A percentile compares a stretch with the other conserved stretches of the same genome.
These are phyloP conservation scores for Noctua pronuba DNA, from an alignment of 2,888 invertebrate genomes.

Conservation along the genomic window DNA sequence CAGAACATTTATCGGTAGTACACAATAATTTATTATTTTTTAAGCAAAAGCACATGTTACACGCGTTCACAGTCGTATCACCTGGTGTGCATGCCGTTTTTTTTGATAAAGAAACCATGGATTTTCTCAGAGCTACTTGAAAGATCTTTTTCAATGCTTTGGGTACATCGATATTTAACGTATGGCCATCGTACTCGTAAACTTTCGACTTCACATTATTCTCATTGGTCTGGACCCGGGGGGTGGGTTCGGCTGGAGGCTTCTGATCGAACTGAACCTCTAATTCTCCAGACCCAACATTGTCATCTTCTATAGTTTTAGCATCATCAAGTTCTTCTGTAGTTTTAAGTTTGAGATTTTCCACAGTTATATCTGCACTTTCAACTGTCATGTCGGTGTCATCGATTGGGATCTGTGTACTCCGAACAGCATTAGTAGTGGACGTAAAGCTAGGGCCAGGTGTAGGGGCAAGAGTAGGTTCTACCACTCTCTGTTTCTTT, in stretches of 20 bases:
- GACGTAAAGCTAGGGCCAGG: not conserved
- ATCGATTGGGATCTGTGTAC: slow-evolving; percentile 58
- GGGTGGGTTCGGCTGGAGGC: not conserved
- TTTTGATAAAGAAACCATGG: slow-evolving; percentile 73
- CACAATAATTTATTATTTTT: slow-evolving; percentile 80
- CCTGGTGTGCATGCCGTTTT: slow-evolving; percentile 74
- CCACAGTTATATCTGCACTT: slow-evolving; percentile 11
- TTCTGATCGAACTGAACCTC: slow-evolving; percentile 13
- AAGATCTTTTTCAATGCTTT: slow-evolving; percentile 72
- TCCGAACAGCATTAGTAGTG: not conserved
- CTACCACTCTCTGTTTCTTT: not conserved
- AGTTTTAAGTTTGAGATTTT: not conserved
- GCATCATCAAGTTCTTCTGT: slow-evolving; percentile 2
- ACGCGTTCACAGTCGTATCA: slow-evolving; percentile 62
- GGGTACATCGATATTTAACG: slow-evolving; percentile 69
- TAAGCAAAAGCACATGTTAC: slow-evolving; percentile 82
- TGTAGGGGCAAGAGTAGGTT: not conserved
- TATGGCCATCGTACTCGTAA: slow-evolving; percentile 44
- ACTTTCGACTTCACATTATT: no score
- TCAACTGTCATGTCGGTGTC: slow-evolving; percentile 46
- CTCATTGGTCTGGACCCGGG: not conserved
- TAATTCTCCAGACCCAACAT: slow-evolving; percentile 52
- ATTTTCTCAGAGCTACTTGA: slow-evolving; percentile 73
- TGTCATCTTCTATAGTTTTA: slow-evolving; percentile 39
- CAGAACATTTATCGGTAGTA: slow-evolving; percentile 74